These are phyloP conservation scores for Onchidella celtica DNA, from an alignment of 2,888 invertebrate genomes.

Conservation along the genomic window DNA sequence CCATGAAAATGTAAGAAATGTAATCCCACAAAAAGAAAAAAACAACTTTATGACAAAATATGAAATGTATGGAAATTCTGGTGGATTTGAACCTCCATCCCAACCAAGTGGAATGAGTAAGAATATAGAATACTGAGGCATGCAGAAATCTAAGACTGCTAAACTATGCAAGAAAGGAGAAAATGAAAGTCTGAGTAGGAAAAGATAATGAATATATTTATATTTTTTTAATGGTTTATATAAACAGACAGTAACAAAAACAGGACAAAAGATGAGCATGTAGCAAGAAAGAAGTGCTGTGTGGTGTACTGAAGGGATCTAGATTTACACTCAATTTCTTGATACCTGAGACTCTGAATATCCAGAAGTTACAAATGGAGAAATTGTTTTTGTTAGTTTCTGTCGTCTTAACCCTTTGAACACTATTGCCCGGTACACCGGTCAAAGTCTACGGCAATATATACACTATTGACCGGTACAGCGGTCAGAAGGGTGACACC, in stretches of 20 bases:
- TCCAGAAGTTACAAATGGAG: not conserved
- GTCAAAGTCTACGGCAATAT: too few relatives aligned
- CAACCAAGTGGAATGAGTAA: not conserved
- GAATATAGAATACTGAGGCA: not conserved
- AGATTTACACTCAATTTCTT: not conserved
- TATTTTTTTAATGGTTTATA: not conserved
- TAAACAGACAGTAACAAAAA: not conserved
- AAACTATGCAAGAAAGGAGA: not conserved
- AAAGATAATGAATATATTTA: not conserved
- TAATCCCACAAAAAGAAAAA: not conserved
- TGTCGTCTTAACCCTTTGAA: too few relatives aligned
- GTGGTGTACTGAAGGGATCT: not conserved
- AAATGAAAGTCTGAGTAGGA: not conserved
- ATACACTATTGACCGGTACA: too few relatives aligned
- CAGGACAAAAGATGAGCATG: not conserved
- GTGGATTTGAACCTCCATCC: not conserved
- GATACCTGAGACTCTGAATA: not conserved
- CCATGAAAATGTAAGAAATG: not conserved
- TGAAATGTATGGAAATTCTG: not conserved
- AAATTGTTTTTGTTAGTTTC: not conserved
- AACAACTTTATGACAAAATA: not conserved
- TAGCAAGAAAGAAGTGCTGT: not conserved
- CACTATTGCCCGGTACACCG: too few relatives aligned
- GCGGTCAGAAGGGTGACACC: too few relatives aligned
- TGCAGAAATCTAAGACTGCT: not conserved